Percentiles rank a stretch among this genome's conserved stretches.
phyloP scores from a whole-genome alignment of 2,113 vertebrate species.

The Lamprotornis superbus region DNA sequence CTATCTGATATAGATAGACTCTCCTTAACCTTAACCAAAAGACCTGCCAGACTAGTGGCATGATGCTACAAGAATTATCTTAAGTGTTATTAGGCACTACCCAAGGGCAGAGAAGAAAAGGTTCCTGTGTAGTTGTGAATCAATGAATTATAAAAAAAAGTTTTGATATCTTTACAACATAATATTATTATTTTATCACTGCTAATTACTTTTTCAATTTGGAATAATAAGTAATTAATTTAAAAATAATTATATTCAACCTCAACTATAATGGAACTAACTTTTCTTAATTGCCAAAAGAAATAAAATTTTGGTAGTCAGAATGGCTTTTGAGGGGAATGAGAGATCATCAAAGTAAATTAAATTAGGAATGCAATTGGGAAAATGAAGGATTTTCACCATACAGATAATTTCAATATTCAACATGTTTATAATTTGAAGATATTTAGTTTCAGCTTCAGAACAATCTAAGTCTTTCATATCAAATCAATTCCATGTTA shows the following conservation, averaged over 20 bases:
- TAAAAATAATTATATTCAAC: not conserved
- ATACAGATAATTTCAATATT: not conserved
- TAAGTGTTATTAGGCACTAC: not conserved
- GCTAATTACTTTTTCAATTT: not conserved
- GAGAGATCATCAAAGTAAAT: not conserved
- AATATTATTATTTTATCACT: not conserved
- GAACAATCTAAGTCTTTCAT: not conserved
- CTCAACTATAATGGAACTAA: not conserved
- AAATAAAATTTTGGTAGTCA: slow-evolving; percentile 37
- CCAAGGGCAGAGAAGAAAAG: not conserved
- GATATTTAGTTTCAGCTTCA: slow-evolving; percentile 36
- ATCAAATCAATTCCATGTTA: not conserved
- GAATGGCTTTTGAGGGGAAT: slow-evolving; percentile 10
- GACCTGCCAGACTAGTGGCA: not conserved
- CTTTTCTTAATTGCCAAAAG: not conserved
- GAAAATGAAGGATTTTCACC: not conserved
- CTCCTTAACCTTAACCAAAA: not conserved
- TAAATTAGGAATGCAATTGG: not conserved
- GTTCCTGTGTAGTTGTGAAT: not conserved
- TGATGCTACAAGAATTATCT: not conserved
- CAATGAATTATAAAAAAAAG: not conserved
- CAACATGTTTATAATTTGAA: not conserved
- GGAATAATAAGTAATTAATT: not conserved
- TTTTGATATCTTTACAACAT: not conserved
- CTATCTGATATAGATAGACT: not conserved